A percentile compares a stretch with the other conserved stretches of the same genome.
These are phyloP conservation scores for Frankliniella intonsa DNA, from an alignment of 2,888 invertebrate genomes.

Conservation along the genomic window DNA sequence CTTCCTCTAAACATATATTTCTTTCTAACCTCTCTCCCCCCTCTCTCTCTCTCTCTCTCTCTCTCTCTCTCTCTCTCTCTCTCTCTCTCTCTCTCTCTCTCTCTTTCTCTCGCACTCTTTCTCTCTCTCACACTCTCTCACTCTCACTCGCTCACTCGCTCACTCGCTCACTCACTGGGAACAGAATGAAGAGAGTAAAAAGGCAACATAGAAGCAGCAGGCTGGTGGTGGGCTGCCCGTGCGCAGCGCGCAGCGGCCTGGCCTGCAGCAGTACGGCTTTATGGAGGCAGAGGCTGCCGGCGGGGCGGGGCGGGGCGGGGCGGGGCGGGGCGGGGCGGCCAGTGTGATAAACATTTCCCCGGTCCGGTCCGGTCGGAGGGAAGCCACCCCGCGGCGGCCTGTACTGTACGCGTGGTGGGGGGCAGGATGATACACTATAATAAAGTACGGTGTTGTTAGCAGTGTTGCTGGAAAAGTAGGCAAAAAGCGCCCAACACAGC, in stretches of 20 bases:
- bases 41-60: no score
- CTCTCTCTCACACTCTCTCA: no score
- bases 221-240: background rate
- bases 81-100: no score
- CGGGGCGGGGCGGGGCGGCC: no score
- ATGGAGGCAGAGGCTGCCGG: background rate
- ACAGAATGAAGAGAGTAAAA: background rate
- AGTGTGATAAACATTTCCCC: constrained; percentile 14
- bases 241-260: background rate
- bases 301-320: background rate
- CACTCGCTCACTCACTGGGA: background rate
- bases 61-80: background rate
- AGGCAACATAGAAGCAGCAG: background rate
- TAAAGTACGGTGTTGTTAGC: no score
- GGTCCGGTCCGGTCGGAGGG: background rate
- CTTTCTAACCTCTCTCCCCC: no score
- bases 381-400: background rate
- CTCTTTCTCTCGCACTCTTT: background rate
- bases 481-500: no score
- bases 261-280: background rate
- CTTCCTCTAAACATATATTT: no score
- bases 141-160: no score
- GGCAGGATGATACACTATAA: background rate
- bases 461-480: no score
- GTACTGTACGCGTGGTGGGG: background rate